A percentile compares a stretch with the other conserved stretches of the same genome.
phyloP scores from a whole-genome alignment of 1,140 invertebrate genomes.

The Sycobia sp. region DNA sequence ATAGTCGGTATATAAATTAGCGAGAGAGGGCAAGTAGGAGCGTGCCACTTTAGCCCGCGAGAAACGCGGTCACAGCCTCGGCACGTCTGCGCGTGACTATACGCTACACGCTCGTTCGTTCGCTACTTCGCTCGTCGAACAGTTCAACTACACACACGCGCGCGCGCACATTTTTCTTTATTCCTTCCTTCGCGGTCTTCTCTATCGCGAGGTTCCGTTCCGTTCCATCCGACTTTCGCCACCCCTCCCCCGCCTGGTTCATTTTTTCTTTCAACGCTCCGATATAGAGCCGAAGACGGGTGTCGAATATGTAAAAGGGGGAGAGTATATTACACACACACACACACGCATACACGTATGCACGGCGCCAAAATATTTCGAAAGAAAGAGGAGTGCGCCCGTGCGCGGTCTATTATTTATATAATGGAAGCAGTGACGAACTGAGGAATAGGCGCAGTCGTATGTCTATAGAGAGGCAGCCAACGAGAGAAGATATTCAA shows the following conservation, averaged over 20 bases:
- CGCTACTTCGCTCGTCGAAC: background rate
- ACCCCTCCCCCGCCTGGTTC: background rate
- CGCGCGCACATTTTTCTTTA: background rate
- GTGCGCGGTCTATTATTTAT: too few species aligned
- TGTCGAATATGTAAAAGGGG: too few species aligned
- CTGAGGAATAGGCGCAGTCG: too few species aligned
- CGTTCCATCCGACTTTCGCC: background rate
- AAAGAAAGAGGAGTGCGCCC: too few species aligned
- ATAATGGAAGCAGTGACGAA: too few species aligned
- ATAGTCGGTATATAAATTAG: conserved; percentile 16
- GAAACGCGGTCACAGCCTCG: conserved; percentile 63
- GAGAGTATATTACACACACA: too few species aligned
- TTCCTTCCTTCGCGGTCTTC: background rate
- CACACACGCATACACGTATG: too few species aligned
- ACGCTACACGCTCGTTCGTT: background rate
- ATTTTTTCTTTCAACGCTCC: too few species aligned
- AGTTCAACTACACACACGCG: background rate
- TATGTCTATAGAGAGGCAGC: too few species aligned
- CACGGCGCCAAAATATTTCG: too few species aligned
- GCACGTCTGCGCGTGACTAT: conserved; percentile 46
- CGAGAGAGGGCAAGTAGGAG: conserved; percentile 54
- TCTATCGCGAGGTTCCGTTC: background rate
- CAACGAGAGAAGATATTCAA: too few species aligned
- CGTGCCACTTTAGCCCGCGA: conserved; percentile 59
- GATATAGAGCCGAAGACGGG: too few species aligned